phyloP scores from a whole-genome alignment of 2,113 vertebrate species.

The Narcine bancroftii region DNA sequence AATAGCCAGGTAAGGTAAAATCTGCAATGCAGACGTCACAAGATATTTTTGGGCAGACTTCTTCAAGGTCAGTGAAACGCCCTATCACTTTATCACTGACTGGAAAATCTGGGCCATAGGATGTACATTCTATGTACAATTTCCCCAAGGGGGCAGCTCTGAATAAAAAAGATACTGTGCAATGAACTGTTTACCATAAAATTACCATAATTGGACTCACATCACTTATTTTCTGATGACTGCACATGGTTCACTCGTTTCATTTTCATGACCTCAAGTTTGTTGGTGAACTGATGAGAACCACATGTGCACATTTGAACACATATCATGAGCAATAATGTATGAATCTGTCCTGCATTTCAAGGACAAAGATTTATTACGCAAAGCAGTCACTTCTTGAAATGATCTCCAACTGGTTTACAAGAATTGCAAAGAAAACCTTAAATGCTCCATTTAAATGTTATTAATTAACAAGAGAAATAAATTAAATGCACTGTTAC shows the following conservation, averaged over 20 bases:
- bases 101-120: background rate
- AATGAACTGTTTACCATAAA: constrained; percentile 22
- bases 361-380: constrained; percentile 27
- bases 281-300: constrained; percentile 32
- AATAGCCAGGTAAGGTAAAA: no score
- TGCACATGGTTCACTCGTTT: constrained; percentile 16
- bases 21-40: no score
- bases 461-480: constrained; percentile 3
- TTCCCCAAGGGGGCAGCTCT: background rate
- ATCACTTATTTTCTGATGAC: background rate
- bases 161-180: background rate
- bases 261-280: constrained; percentile 32
- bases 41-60: no score
- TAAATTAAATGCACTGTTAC: background rate
- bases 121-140: background rate
- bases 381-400: background rate
- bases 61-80: no score
- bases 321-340: background rate
- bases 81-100: no score
- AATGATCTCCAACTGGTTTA: background rate
- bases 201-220: background rate
- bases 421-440: background rate
- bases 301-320: constrained; percentile 31
- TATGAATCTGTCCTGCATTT: constrained; percentile 5
- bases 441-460: constrained; percentile 6